Conservation (phyloP, 2,888 invertebrate genomes). For the Agonopterix heracliana region DNA sequence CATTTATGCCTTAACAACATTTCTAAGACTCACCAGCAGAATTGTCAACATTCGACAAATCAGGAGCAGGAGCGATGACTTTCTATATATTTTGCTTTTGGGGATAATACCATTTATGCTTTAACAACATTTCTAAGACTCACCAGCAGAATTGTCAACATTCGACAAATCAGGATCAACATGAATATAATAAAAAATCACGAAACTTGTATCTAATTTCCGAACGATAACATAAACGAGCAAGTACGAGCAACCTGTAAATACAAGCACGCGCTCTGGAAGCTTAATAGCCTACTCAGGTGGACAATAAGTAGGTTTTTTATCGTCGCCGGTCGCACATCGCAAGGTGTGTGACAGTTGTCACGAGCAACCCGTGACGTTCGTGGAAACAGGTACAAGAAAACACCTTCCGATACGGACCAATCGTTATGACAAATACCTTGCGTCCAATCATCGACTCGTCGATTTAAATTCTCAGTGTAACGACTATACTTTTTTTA, state of each 20-base stretch:
- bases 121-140: too few species aligned
- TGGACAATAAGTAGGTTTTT: constrained; percentile 42
- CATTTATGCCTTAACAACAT: too few species aligned
- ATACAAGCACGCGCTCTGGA: constrained; percentile 43
- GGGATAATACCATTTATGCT: too few species aligned
- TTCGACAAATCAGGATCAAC: too few species aligned
- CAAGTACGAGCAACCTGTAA: constrained; percentile 20
- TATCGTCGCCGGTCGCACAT: constrained; percentile 24
- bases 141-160: too few species aligned
- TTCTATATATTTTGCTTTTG: too few species aligned
- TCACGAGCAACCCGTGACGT: constrained; percentile 40
- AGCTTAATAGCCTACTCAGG: constrained; percentile 34
- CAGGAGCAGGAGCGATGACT: too few species aligned
- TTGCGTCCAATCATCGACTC: constrained; percentile 20
- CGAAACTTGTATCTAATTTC: too few species aligned
- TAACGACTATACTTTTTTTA: constrained; percentile 2
- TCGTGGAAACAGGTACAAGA: constrained; percentile 30
- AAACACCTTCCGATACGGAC: constrained; percentile 32
- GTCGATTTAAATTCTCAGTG: constrained; percentile 31
- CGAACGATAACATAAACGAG: too few species aligned
- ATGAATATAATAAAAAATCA: too few species aligned
- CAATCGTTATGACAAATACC: constrained; percentile 30
- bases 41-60: too few species aligned
- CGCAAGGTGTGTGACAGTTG: constrained; percentile 44
- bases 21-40: too few species aligned